phyloP scores from a whole-genome alignment of 2,113 vertebrate species.

The Anthoscopus minutus region DNA sequence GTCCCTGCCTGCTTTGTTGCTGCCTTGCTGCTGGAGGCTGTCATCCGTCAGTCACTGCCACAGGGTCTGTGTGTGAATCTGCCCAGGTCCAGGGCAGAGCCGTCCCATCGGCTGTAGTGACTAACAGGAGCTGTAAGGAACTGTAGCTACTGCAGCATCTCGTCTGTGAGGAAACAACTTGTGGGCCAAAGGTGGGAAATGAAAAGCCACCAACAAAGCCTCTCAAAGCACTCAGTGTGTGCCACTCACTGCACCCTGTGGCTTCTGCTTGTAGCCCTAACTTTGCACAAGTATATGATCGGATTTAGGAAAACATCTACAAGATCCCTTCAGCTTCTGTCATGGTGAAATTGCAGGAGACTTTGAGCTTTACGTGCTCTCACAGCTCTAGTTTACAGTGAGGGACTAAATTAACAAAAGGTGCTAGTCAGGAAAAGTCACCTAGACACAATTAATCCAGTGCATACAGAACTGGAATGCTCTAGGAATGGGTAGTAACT shows the following conservation, averaged over 20 bases:
- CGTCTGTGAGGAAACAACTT: not conserved
- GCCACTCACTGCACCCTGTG: no score
- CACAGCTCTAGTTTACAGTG: not conserved
- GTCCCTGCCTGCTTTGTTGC: not conserved
- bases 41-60: rapidly evolving
- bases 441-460: no score
- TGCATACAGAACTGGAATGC: not conserved
- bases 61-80: not conserved
- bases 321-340: not conserved
- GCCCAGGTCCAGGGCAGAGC: not conserved
- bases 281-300: not conserved
- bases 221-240: not conserved
- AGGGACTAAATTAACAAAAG: not conserved
- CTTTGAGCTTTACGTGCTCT: not conserved
- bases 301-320: not conserved
- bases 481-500: not conserved
- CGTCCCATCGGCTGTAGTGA: rapidly evolving
- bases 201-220: not conserved
- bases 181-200: not conserved
- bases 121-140: not conserved
- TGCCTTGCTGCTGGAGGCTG: not conserved
- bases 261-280: rapidly evolving
- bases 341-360: not conserved
- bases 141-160: not conserved
- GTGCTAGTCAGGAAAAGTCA: not conserved